Evolutionary conservation across 2,113 vertebrate genomes (phyloP), one percentile per base, ranked within the genome.

Genomic region (Muntiacus muntjak): DNA sequence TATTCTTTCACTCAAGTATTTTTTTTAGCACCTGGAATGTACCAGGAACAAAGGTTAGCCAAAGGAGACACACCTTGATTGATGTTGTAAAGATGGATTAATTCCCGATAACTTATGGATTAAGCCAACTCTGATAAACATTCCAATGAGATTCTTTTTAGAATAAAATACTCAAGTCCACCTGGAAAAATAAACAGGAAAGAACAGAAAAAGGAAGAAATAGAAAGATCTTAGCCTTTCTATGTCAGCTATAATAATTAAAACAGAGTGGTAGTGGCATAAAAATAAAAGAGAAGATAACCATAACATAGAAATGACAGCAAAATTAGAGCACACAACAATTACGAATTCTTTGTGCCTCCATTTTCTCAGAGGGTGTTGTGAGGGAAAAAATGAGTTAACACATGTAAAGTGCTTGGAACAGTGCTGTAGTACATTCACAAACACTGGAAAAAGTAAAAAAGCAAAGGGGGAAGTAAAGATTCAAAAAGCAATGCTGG

Each of bases 71-170:
- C 14, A 94, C 45, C 25, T 78, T 84, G 16, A 92, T 0, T 87
- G 76, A 92, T 45, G 78, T 3, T 30, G 45, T 17, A 84, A 92
- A 89, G 50, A 15, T 74, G 21, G 47, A 91, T 67, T 78, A 88
- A 60, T 88, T 88, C 45, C 79, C 89, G 23, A 50, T 57, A 83
- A 91, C 54, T 81, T 76, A 71, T 52, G 47, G 19, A 93, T 82
- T 93, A 84, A 82, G n/a, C 15, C 26, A 93, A 89, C 40, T 86
- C 26, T 82, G 47, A 95, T 40, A 95, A 97, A 82, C 6, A 91
- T 83, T 82, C 52, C 74, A 92, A 33, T 74, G 45, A 95, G 28
- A 96, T 89, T 88, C 40, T 87, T 95, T 96, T 95, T 89, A 9
- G 36, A 86, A 91, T 81, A 67, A 92, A 95, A 94, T 79, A 83